Percentiles rank a stretch among this genome's conserved stretches.
phyloP scores from a whole-genome alignment of 2,888 invertebrate genomes.

The Coleophora deauratella region DNA sequence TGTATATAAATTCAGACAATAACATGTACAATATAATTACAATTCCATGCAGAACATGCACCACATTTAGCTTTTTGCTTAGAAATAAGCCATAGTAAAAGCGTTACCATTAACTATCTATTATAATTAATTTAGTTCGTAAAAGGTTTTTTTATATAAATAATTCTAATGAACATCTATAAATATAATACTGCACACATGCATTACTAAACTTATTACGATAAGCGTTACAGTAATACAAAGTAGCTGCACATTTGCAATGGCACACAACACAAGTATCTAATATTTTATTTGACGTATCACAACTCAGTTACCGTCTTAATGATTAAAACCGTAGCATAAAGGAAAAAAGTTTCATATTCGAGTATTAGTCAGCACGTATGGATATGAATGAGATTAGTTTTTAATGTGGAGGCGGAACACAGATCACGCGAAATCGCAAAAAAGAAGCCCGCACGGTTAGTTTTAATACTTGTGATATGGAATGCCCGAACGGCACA shows the following conservation, averaged over 20 bases:
- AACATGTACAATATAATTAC: slow-evolving; percentile 6
- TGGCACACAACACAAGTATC: background rate
- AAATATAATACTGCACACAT: slow-evolving; percentile 61
- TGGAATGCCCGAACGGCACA: slow-evolving; percentile 18
- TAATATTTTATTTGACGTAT: too few relatives aligned
- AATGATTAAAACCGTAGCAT: too few relatives aligned
- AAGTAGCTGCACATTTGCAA: background rate
- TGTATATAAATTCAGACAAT: slow-evolving; percentile 5
- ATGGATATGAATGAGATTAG: slow-evolving; percentile 29
- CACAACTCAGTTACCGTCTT: too few relatives aligned
- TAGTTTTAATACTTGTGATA: slow-evolving; percentile 18
- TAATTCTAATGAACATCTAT: too few relatives aligned
- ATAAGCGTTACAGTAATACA: too few relatives aligned
- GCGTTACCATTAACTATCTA: slow-evolving; percentile 13
- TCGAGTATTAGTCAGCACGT: too few relatives aligned
- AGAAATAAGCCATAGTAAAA: slow-evolving; percentile 9
- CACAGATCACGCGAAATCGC: slow-evolving; percentile 32
- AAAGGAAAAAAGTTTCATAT: too few relatives aligned
- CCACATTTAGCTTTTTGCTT: slow-evolving; percentile 3
- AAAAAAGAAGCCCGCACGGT: slow-evolving; percentile 14
- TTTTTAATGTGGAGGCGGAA: slow-evolving; percentile 27
- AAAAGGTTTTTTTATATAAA: too few relatives aligned
- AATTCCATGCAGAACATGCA: slow-evolving; percentile 21
- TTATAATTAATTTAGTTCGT: too few relatives aligned
- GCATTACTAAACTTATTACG: slow-evolving; percentile 26